A percentile compares a stretch with the other conserved stretches of the same genome.
These are phyloP conservation scores for Colistium nudipinnis DNA, from an alignment of 2,113 vertebrate genomes.

Conservation along the genomic window DNA sequence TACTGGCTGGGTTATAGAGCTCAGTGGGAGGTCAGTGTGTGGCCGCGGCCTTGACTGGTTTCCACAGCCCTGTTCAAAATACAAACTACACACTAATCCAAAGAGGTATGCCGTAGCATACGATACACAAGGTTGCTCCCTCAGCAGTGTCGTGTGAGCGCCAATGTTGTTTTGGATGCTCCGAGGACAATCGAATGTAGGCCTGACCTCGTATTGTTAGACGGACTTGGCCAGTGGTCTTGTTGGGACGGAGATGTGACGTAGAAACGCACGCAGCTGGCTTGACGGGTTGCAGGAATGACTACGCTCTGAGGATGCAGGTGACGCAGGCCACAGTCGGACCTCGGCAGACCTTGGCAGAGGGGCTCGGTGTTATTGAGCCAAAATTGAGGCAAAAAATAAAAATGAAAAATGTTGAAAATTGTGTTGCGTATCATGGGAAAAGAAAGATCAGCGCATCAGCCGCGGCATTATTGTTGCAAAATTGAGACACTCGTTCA, in stretches of 20 bases:
- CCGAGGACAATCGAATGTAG: conserved; percentile 7
- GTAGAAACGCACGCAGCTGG: conserved; percentile 11
- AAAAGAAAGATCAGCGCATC: conserved; percentile 1
- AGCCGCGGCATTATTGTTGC: conserved; percentile 2
- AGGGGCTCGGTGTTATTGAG: conserved; percentile 4
- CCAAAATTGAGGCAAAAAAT: conserved; percentile 26
- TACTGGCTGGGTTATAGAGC: conserved; percentile 53
- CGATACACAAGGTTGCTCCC: conserved; percentile 23
- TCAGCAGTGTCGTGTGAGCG: conserved; percentile 31
- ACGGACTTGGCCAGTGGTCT: conserved; percentile 9
- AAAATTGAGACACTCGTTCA: conserved; percentile 6
- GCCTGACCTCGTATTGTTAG: conserved; percentile 3
- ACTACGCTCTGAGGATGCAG: conserved; percentile 25
- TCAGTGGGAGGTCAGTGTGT: conserved; percentile 30
- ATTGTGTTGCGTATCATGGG: neutral
- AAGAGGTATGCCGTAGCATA: conserved; percentile 32
- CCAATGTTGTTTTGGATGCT: conserved; percentile 69
- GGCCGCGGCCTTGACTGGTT: conserved; percentile 47
- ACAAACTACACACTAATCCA: conserved; percentile 44
- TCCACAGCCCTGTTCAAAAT: conserved; percentile 39
- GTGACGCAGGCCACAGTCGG: conserved; percentile 26
- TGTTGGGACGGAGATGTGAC: conserved; percentile 14
- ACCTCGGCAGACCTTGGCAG: conserved; percentile 18
- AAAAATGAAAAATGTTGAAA: neutral
- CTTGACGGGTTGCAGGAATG: conserved; percentile 22